Percentiles rank a stretch among this genome's conserved stretches.
Conservation (phyloP, 2,113 vertebrate species). For the Xiphophorus hellerii region DNA sequence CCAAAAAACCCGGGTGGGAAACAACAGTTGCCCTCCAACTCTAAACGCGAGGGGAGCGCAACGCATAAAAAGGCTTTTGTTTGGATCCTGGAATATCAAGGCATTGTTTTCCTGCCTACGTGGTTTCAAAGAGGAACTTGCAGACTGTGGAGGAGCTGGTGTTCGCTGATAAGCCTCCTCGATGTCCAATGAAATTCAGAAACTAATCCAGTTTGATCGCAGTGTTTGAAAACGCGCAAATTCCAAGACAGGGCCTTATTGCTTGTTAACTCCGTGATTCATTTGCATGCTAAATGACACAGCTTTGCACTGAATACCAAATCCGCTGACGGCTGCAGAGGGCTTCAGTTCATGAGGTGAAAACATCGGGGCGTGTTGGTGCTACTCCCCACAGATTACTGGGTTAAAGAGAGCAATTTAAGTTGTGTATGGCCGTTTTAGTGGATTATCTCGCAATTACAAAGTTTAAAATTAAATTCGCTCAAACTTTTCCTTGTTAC, state of each 20-base stretch:
- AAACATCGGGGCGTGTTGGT: background rate
- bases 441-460: background rate
- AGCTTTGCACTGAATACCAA: conserved; percentile 11
- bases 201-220: conserved; percentile 34
- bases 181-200: conserved; percentile 27
- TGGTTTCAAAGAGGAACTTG: conserved; percentile 38
- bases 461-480: background rate
- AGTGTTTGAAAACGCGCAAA: conserved; percentile 5
- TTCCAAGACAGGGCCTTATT: conserved; percentile 1
- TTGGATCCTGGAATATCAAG: conserved; percentile 52
- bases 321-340: background rate
- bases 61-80: conserved; percentile 53
- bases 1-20: conserved; percentile 29
- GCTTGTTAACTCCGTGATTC: conserved; percentile 17
- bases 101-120: conserved; percentile 59
- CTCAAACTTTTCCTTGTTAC: background rate
- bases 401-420: background rate
- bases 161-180: conserved; percentile 35
- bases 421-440: background rate
- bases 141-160: conserved; percentile 37
- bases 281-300: conserved; percentile 20
- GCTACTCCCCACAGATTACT: conserved; percentile 1
- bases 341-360: background rate
- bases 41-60: conserved; percentile 24
- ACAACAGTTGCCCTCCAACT: conserved; percentile 38